These are phyloP conservation scores for Lepisosteus osseus DNA, from an alignment of 2,113 vertebrate genomes.

Conservation along the genomic window DNA sequence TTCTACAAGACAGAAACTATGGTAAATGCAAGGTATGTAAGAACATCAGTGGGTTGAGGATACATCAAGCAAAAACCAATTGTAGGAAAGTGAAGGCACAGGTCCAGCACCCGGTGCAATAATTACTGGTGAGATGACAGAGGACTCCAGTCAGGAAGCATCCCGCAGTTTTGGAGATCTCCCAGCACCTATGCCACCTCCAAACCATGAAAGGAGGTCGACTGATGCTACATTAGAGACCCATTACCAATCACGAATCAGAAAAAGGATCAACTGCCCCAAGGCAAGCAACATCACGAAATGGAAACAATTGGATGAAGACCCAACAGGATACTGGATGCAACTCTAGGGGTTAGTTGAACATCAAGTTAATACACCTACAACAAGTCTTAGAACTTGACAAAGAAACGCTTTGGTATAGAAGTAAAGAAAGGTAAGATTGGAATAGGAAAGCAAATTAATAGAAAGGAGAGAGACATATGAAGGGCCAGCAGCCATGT, in stretches of 20 bases:
- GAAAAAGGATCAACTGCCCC: constrained; percentile 14
- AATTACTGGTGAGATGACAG: background rate
- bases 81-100: constrained; percentile 9
- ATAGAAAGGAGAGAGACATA: background rate
- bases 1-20: too few species aligned
- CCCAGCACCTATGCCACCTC: constrained; percentile 11
- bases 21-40: constrained; percentile 9
- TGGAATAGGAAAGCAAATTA: background rate
- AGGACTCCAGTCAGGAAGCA: constrained; percentile 20
- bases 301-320: constrained; percentile 17
- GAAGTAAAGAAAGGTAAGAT: background rate
- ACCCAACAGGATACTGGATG: constrained; percentile 7
- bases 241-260: constrained; percentile 9
- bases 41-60: constrained; percentile 20
- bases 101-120: constrained; percentile 9
- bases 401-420: constrained; percentile 6
- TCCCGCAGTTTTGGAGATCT: constrained; percentile 29
- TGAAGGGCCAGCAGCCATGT: background rate
- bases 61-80: constrained; percentile 12
- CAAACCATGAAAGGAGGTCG: constrained; percentile 10
- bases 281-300: constrained; percentile 12
- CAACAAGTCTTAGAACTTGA: constrained; percentile 2
- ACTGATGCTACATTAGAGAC: constrained; percentile 8
- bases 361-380: constrained; percentile 9
- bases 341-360: constrained; percentile 16